A percentile compares a stretch with the other conserved stretches of the same genome.
These are phyloP conservation scores for Dicycla oo DNA, from an alignment of 2,888 invertebrate genomes.

Conservation along the genomic window DNA sequence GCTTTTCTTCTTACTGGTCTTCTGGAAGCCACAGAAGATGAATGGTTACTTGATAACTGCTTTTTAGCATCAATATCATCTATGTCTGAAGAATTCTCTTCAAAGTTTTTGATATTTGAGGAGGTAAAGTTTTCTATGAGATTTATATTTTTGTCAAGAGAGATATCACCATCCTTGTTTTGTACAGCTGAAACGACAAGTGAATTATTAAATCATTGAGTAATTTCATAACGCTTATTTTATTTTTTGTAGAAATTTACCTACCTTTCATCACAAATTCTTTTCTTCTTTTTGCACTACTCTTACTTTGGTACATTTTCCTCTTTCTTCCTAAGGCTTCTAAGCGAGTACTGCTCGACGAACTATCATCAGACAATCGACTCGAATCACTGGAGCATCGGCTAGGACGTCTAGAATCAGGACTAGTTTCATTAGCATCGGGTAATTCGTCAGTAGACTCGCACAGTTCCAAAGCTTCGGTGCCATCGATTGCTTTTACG, in stretches of 20 bases:
- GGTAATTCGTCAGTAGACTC: conserved; percentile 73
- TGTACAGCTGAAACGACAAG: conserved; percentile 76
- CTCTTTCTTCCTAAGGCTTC: conserved; percentile 80
- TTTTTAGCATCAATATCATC: conserved; percentile 81
- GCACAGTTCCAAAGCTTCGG: conserved; percentile 81
- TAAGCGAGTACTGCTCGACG: conserved; percentile 79
- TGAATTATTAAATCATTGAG: conserved; percentile 7
- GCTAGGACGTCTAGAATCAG: conserved; percentile 83
- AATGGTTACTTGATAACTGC: conserved; percentile 57
- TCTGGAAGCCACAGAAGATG: conserved; percentile 77
- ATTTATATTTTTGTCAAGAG: conserved; percentile 68
- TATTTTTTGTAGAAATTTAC: conserved; percentile 19
- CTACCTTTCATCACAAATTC: conserved; percentile 73
- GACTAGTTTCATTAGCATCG: conserved; percentile 76
- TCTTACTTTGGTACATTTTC: conserved; percentile 76
- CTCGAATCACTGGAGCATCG: conserved; percentile 87
- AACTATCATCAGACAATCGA: conserved; percentile 86
- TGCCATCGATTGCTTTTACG: conserved; percentile 84
- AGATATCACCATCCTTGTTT: conserved; percentile 70
- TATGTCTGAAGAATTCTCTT: conserved; percentile 87
- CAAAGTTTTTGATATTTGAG: conserved; percentile 79
- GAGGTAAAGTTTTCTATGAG: conserved; percentile 73
- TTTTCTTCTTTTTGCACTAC: conserved; percentile 75
- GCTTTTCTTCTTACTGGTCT: conserved; percentile 92
- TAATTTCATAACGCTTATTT: background rate